phyloP scores from a whole-genome alignment of 2,888 invertebrate species.

The Agrilus biguttatus region DNA sequence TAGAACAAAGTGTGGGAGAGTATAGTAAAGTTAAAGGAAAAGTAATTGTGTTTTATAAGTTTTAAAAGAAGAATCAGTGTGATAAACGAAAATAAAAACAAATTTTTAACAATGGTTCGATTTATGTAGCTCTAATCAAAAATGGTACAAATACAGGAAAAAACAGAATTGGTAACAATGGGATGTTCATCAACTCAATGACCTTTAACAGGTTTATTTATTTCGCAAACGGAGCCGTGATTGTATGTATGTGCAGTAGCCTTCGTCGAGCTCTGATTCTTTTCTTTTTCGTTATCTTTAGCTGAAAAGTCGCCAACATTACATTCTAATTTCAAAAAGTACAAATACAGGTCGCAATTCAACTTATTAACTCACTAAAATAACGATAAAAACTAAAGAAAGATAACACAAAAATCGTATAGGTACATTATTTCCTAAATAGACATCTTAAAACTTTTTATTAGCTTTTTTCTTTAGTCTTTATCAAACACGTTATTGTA shows the following conservation, averaged over 20 bases:
- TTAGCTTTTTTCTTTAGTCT: too few species aligned
- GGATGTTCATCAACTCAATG: constrained; percentile 6
- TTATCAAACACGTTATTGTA: too few species aligned
- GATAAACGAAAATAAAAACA: not conserved
- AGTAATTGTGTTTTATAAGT: too few species aligned
- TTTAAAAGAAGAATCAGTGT: not conserved
- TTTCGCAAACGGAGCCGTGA: constrained; percentile 12
- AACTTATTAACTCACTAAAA: constrained; percentile 1
- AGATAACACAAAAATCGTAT: not conserved
- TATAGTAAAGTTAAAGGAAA: too few species aligned
- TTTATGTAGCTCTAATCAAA: not conserved
- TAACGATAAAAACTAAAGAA: too few species aligned
- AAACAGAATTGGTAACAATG: constrained; percentile 1
- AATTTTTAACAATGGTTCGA: not conserved
- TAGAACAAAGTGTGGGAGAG: too few species aligned
- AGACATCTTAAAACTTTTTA: too few species aligned
- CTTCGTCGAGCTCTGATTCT: constrained; percentile 27
- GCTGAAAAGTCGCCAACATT: constrained; percentile 19
- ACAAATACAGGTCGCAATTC: not conserved
- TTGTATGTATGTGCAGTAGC: constrained; percentile 22
- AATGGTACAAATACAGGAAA: constrained; percentile 1
- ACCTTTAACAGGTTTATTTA: constrained; percentile 13
- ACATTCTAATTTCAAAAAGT: not conserved
- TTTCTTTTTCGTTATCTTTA: constrained; percentile 25
- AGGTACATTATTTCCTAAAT: too few species aligned